phyloP scores from a whole-genome alignment of 2,888 invertebrate species.

The Anarsia innoxiella region DNA sequence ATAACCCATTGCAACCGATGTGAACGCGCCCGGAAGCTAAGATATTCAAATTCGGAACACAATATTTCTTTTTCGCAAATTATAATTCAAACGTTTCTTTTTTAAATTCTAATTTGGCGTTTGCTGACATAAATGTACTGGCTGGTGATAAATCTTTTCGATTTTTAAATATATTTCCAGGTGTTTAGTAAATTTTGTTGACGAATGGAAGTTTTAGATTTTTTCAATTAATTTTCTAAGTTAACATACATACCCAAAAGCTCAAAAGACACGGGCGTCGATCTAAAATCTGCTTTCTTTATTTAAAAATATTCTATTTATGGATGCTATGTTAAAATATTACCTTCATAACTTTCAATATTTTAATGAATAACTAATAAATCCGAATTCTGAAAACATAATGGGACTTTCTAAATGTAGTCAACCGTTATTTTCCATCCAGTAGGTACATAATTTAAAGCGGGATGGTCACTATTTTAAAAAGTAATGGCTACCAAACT shows the following conservation, averaged over 20 bases:
- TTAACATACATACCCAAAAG: no score
- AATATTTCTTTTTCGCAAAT: slow-evolving; percentile 23
- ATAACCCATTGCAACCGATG: slow-evolving; percentile 22
- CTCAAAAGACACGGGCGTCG: no score
- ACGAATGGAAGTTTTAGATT: no score
- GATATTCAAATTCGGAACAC: slow-evolving; percentile 42
- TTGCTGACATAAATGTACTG: background rate
- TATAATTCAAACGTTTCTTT: slow-evolving; percentile 9
- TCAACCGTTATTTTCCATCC: slow-evolving; percentile 13
- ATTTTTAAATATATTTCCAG: no score
- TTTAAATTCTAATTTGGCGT: slow-evolving; percentile 9
- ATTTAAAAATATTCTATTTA: no score
- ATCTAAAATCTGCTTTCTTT: no score
- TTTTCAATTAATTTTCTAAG: no score
- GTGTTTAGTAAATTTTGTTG: no score
- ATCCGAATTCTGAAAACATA: background rate
- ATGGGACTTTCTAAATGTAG: slow-evolving; percentile 7
- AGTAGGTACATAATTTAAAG: slow-evolving; percentile 27
- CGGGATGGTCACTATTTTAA: slow-evolving; percentile 25
- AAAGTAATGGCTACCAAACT: no score
- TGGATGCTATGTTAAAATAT: no score
- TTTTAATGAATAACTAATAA: no score
- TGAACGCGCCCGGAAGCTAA: slow-evolving; percentile 39
- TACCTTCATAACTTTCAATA: no score
- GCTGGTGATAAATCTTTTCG: background rate